phyloP scores from a whole-genome alignment of 2,113 vertebrate species.

The Takifugu bimaculatus region DNA sequence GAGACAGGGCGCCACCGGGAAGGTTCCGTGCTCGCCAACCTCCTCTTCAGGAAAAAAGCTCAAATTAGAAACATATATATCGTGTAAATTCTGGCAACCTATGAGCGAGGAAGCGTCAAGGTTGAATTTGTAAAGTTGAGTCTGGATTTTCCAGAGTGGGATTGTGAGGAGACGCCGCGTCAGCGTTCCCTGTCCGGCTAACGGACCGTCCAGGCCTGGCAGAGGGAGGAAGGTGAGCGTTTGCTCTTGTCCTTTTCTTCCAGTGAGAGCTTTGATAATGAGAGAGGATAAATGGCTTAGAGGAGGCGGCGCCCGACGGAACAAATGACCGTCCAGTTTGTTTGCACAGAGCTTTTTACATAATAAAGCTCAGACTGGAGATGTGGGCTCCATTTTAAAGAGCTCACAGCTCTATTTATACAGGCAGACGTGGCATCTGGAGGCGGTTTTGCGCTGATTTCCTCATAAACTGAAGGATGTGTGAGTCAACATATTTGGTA shows the following conservation, averaged over 20 bases:
- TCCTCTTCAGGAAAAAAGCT: too few relatives aligned
- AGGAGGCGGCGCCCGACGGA: slow-evolving; percentile 37
- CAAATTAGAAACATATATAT: too few relatives aligned
- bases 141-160: slow-evolving; percentile 37
- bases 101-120: slow-evolving; percentile 14
- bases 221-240: slow-evolving; percentile 45
- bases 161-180: slow-evolving; percentile 46
- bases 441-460: not conserved
- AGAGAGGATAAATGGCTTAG: slow-evolving; percentile 48
- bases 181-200: slow-evolving; percentile 40
- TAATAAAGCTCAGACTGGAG: slow-evolving; percentile 37
- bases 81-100: not conserved
- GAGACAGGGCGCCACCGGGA: too few relatives aligned
- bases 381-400: slow-evolving; percentile 15
- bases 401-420: not conserved
- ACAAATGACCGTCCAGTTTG: slow-evolving; percentile 52
- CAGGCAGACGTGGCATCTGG: not conserved
- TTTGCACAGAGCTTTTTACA: slow-evolving; percentile 43
- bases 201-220: slow-evolving; percentile 43
- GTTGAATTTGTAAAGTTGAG: not conserved
- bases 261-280: slow-evolving; percentile 55
- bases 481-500: too few relatives aligned
- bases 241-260: slow-evolving; percentile 52
- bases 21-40: too few relatives aligned
- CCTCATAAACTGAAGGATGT: too few relatives aligned